Evolutionary conservation across 1,140 invertebrate species (phyloP).

Genomic region (Anastrepha ludens): DNA sequence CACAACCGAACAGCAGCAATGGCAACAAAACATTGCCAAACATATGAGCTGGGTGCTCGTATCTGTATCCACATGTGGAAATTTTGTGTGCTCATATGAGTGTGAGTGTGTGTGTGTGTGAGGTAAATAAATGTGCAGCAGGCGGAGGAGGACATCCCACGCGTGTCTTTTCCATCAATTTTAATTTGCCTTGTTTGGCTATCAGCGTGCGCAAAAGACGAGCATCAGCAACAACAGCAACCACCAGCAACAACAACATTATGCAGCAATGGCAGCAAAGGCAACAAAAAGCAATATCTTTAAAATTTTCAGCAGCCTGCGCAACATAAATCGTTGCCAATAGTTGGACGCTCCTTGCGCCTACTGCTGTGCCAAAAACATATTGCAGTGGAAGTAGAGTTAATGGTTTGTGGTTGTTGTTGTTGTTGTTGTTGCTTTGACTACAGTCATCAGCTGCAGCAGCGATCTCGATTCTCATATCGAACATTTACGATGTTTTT

Average conservation of each 20-base stretch:
- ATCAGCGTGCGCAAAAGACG: constrained; percentile 48
- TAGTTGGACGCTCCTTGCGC: constrained; percentile 48
- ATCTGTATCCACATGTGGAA: constrained; percentile 17
- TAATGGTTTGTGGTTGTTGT: background rate
- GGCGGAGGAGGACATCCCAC: constrained; percentile 50
- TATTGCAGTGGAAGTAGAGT: background rate
- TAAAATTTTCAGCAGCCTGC: background rate
- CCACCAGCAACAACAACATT: background rate
- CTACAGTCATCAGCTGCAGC: background rate
- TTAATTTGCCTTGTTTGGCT: constrained; percentile 49
- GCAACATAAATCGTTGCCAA: constrained; percentile 18
- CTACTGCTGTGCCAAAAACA: constrained; percentile 37
- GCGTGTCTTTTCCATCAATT: constrained; percentile 46
- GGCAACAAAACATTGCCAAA: background rate
- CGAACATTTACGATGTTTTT: constrained; percentile 6
- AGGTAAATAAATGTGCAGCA: constrained; percentile 20
- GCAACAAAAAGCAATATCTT: background rate
- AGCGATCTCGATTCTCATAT: constrained; percentile 46
- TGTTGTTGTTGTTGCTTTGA: background rate
- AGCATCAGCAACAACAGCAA: background rate
- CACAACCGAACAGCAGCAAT: background rate
- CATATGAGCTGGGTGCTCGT: background rate
- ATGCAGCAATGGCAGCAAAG: background rate
- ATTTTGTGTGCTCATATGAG: background rate
- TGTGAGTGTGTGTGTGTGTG: background rate